Evolutionary conservation across 2,888 invertebrate genomes (phyloP), one percentile per base, ranked within the genome.

Genomic region (Myopa tessellatipennis): DNA sequence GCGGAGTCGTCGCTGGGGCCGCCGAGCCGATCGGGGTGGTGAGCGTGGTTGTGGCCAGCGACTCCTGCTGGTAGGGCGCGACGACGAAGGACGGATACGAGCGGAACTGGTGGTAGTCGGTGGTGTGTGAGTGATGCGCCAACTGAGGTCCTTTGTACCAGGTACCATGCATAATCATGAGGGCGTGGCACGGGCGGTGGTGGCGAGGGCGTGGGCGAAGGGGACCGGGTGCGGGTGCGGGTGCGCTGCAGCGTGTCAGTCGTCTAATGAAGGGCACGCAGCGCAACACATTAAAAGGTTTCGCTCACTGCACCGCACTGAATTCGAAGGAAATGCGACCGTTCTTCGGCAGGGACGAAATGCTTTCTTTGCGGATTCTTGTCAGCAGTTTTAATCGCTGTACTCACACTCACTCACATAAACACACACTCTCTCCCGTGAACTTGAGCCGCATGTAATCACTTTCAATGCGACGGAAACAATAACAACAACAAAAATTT

Each of bases 101-200:
- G 78, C 88, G 88, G 79, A 86, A 88, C 83, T 88, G 88, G 83
- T 87, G 87, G 80, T 87, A 86, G 67, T 87, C 86, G 80, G 82
- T 84, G 45, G 52, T 76, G 71, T 80, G 79, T 79, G 84, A 80
- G 81, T 82, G 86, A 83, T 87, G 87, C 80, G 87, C 85, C 87
- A 88, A 83, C 85, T 88, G 88, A 82, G 88, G 88, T 88, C 88
- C 88, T 85, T 88, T 88, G 87, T 88, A 88, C 88, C 88, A 88
- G 83, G 88, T 88, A 86, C 87, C 87, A 88, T 88, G 88, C 88
- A 88, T 88, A 88, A 88, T 88, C 88, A 87, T 86, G 85, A 86
- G 81, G 26, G 85, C 85, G 81, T 18, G 45, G 26, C 12, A 12
- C 16, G 60, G 60, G 61, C 36, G 55, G n/a, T 1, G 50, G 65